These are phyloP conservation scores for Dasypus novemcinctus DNA, from an alignment of 2,113 vertebrate genomes.

Conservation along the genomic window DNA sequence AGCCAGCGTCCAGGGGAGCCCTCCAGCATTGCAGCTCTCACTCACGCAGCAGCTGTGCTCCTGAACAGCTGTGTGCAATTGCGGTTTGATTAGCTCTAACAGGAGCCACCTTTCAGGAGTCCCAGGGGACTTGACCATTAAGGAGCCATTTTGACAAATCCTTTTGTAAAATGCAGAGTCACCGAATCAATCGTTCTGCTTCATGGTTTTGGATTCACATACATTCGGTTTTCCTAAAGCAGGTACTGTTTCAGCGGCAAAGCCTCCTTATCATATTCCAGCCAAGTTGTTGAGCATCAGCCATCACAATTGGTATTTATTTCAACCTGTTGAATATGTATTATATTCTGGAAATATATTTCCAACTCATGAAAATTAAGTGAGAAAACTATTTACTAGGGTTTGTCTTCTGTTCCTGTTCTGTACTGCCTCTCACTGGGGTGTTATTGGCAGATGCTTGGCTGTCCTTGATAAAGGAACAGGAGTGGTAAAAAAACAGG, in stretches of 20 bases:
- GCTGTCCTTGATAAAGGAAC: constrained; percentile 71
- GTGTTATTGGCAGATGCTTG: constrained; percentile 30
- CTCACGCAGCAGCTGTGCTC: not conserved
- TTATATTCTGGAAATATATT: not conserved
- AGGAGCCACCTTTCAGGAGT: not conserved
- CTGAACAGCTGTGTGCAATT: not conserved
- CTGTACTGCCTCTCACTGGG: constrained; percentile 42
- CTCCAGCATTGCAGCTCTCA: fast-evolving
- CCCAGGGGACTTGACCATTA: not conserved
- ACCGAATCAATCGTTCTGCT: not conserved
- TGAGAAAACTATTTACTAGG: constrained; percentile 11
- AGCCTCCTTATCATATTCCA: not conserved
- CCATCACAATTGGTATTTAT: not conserved
- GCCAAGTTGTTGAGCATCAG: not conserved
- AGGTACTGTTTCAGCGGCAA: not conserved
- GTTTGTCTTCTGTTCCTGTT: constrained; percentile 27
- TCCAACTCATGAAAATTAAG: constrained; percentile 18
- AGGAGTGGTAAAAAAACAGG: constrained; percentile 58
- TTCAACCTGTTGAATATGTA: not conserved
- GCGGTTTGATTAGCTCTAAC: not conserved
- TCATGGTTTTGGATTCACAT: not conserved
- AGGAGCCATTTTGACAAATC: not conserved
- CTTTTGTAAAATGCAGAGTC: not conserved
- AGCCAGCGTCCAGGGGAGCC: not conserved
- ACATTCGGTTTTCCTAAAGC: not conserved